Conservation (phyloP, 2,113 vertebrate species). For the Chloropsis cyanopogon region DNA sequence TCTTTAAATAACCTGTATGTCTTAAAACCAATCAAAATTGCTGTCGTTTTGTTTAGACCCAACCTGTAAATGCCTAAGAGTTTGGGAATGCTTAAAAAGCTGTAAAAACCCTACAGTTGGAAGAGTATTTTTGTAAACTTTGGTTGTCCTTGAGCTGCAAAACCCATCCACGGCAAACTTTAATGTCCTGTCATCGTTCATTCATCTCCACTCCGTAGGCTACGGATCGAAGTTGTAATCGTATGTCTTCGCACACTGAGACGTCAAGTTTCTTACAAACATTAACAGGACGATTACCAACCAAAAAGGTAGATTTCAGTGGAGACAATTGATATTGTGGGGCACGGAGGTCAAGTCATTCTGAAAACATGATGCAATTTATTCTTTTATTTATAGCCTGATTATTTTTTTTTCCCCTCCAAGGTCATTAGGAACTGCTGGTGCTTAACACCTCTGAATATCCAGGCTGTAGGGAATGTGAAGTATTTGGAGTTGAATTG, state of each 20-base stretch:
- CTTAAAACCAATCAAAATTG: neutral
- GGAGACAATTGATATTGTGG: conserved; percentile 67
- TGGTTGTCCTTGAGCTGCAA: conserved; percentile 56
- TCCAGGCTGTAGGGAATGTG: neutral
- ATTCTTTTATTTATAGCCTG: conserved; percentile 42
- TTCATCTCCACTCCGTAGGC: conserved; percentile 96
- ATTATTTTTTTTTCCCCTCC: neutral
- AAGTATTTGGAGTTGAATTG: neutral
- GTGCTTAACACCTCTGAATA: conserved; percentile 34
- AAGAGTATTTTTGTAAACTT: conserved; percentile 44
- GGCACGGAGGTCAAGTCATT: conserved; percentile 59
- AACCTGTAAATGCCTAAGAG: conserved; percentile 11
- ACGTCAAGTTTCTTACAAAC: conserved; percentile 99
- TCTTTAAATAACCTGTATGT: neutral
- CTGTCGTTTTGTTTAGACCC: conserved; percentile 22
- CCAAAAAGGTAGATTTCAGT: conserved; percentile 97
- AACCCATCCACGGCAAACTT: conserved; percentile 65
- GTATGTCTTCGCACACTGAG: conserved; percentile 99
- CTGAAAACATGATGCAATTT: conserved; percentile 42
- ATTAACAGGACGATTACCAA: conserved; percentile 99
- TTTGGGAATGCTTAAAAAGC: conserved; percentile 20
- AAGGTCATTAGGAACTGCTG: conserved; percentile 24
- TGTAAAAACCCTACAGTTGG: conserved; percentile 30
- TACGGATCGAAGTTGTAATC: conserved; percentile 99
- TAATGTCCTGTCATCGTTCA: conserved; percentile 95